Base-by-base conservation (phyloP, 2,113 vertebrate genomes). In the Cheirogaleus medius region DNA sequence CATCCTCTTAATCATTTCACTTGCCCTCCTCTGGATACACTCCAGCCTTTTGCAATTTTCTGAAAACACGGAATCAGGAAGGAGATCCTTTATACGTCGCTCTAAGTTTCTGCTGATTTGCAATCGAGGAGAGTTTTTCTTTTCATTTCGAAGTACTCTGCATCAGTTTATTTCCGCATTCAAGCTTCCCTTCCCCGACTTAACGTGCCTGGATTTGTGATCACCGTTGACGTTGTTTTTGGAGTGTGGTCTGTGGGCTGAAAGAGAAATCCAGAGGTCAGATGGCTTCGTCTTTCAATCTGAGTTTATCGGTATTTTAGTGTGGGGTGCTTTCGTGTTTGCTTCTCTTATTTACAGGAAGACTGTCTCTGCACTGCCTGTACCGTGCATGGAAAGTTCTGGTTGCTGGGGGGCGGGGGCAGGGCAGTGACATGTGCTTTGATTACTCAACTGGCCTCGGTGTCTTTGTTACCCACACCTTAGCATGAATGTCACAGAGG, bases 1-100 rank as follows among this genome's bases (percentile, higher is more conserved):
- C 66, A 84, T 73, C 63, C 44, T 85, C 47, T 96, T 92, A 44
- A 39, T 83, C 89, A 78, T 93, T 90, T 84, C 60, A 60, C 47
- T 74, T 91, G 66, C 34, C 84, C 14, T 56, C 73, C 91, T 95
- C 54, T 96, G 74, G 78, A 91, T 86, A 66, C 42, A 56, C 42
- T 90, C 69, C 71, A 95, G 10, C 77, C 81, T 84, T 78, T 68
- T 86, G 56, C 23, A 52, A 15, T 60, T 83, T 60, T 88, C 92
- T 81, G 76, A 90, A 90, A 96, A 85, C 39, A 18, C 1, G 23
- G 63, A 39, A 42, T 47, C 21, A 17, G 21, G 60, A 94, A 64
- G 39, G n/a, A 68, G 29, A 4, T 32, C 39, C 71, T 92, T 78
- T 15, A 1, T n/a, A 6, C 0, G 1, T 9, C 47, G 52, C 7